Percentiles rank a stretch among this genome's conserved stretches.
phyloP scores from a whole-genome alignment of 2,797 vertebrate species.

The Syndactyla subalaris region DNA sequence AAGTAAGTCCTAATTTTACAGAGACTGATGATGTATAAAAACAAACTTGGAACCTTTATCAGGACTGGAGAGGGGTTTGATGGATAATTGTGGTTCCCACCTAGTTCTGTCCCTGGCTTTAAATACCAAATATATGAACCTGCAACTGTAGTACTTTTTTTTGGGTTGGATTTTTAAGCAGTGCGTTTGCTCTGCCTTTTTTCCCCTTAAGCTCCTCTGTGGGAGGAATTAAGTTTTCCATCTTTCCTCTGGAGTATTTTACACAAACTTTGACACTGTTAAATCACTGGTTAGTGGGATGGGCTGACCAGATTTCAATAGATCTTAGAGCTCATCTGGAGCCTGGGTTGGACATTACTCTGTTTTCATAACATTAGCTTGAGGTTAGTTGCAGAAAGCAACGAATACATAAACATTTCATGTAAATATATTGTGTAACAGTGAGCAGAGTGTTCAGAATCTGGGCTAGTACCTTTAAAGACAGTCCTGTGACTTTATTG shows the following conservation, averaged over 20 bases:
- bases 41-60: not conserved
- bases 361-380: not conserved
- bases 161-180: not conserved
- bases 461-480: not conserved
- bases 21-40: not conserved
- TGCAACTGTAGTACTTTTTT: not conserved
- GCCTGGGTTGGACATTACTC: not conserved
- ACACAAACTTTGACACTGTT: not conserved
- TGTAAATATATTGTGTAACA: not conserved
- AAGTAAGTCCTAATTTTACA: not conserved
- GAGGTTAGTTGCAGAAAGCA: not conserved
- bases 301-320: not conserved
- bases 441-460: not conserved
- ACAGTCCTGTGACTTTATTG: not conserved
- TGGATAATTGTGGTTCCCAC: not conserved
- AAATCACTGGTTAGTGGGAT: not conserved
- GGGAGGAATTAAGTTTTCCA: not conserved
- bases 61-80: not conserved
- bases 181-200: not conserved
- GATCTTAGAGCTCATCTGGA: not conserved
- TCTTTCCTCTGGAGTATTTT: not conserved
- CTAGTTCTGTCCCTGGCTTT: not conserved
- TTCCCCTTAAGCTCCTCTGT: not conserved
- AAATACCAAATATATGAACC: not conserved
- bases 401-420: not conserved